These are phyloP conservation scores for Atopsyche davidsoni DNA, from an alignment of 1,140 invertebrate genomes.

Conservation along the genomic window DNA sequence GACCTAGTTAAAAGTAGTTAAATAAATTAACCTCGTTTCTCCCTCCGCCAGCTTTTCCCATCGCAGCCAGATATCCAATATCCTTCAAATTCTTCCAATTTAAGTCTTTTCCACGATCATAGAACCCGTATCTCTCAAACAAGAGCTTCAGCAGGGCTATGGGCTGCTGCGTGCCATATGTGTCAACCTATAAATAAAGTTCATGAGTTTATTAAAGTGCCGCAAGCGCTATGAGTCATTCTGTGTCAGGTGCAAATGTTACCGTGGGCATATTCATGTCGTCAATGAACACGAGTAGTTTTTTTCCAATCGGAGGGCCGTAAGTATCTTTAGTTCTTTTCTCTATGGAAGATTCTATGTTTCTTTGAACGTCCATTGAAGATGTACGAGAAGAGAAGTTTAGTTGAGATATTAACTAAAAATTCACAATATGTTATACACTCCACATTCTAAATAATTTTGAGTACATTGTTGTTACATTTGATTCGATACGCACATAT, in stretches of 20 bases:
- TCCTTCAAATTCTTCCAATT: constrained; percentile 86
- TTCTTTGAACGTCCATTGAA: constrained; percentile 81
- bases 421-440: not conserved
- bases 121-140: constrained; percentile 79
- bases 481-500: too few species aligned
- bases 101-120: constrained; percentile 82
- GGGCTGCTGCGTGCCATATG: constrained; percentile 87
- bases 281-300: constrained; percentile 83
- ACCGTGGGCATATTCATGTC: constrained; percentile 93
- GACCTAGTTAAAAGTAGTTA: not conserved
- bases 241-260: constrained; percentile 13
- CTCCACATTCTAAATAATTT: too few species aligned
- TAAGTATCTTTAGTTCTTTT: constrained; percentile 85
- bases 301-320: constrained; percentile 80
- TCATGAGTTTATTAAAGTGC: not conserved
- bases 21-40: constrained; percentile 59
- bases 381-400: constrained; percentile 89
- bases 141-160: constrained; percentile 83
- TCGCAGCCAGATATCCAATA: constrained; percentile 72
- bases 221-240: not conserved
- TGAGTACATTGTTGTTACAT: too few species aligned
- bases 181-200: constrained; percentile 49
- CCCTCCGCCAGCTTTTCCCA: constrained; percentile 78
- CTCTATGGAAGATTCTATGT: constrained; percentile 78
- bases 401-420: constrained; percentile 45